phyloP scores from a whole-genome alignment of 2,113 vertebrate genomes.

The Neoarius graeffei region DNA sequence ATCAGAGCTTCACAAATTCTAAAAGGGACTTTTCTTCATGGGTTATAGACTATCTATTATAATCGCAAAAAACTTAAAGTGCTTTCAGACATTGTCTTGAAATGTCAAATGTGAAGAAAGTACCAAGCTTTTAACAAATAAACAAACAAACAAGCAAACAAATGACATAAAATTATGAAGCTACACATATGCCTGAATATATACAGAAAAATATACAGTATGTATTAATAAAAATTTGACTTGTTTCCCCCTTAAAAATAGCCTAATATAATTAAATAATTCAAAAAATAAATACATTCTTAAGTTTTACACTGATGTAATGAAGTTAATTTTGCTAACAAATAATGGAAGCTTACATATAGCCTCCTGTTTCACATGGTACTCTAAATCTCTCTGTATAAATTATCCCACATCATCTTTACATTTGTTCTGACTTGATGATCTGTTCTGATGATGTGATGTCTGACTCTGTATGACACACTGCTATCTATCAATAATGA shows the following conservation, averaged over 20 bases:
- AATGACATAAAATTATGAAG: background rate
- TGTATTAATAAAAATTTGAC: background rate
- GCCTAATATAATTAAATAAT: background rate
- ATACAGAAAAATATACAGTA: background rate
- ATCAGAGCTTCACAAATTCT: constrained; percentile 59
- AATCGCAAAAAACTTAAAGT: background rate
- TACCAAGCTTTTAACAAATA: background rate
- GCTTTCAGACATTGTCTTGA: background rate
- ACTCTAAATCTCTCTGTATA: background rate
- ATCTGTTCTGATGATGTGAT: background rate
- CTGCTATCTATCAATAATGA: background rate
- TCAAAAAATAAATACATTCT: background rate
- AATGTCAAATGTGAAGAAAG: background rate
- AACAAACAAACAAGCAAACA: background rate
- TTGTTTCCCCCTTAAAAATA: background rate
- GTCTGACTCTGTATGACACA: background rate
- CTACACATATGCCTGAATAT: background rate
- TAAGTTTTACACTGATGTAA: background rate
- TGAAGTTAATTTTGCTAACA: background rate
- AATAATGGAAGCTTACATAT: background rate
- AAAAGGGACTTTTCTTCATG: background rate
- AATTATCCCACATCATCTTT: background rate
- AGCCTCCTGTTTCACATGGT: background rate
- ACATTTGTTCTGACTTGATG: background rate
- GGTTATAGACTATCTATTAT: background rate